Percentiles rank a stretch among this genome's conserved stretches.
phyloP scores from a whole-genome alignment of 2,888 invertebrate genomes.

The Eupsilia transversa region DNA sequence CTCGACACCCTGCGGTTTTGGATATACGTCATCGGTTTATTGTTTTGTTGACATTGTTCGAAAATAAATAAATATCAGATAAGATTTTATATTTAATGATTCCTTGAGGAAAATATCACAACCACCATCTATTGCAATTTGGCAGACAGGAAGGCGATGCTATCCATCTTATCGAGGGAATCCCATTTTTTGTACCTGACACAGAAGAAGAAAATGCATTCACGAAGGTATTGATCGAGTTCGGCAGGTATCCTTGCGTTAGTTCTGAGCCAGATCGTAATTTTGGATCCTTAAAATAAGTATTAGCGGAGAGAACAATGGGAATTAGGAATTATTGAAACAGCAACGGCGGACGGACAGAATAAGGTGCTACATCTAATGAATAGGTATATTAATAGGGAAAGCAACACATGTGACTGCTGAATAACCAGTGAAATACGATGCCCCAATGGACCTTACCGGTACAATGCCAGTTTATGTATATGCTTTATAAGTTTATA shows the following conservation, averaged over 20 bases:
- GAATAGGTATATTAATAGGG: background rate
- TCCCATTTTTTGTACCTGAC: background rate
- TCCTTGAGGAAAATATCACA: background rate
- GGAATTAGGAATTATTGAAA: background rate
- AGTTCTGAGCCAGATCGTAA: background rate
- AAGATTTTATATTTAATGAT: background rate
- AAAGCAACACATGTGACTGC: background rate
- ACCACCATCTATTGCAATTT: background rate
- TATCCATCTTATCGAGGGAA: background rate
- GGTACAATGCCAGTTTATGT: background rate
- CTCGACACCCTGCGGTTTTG: constrained; percentile 44
- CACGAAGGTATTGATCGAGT: background rate
- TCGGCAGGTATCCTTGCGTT: background rate
- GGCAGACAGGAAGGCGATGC: background rate
- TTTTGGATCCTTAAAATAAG: background rate
- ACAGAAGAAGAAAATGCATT: background rate
- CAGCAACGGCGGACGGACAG: too few species aligned
- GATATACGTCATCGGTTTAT: constrained; percentile 28
- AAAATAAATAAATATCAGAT: constrained; percentile 10
- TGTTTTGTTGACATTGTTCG: constrained; percentile 35
- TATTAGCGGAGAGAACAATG: background rate
- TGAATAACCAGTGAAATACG: background rate
- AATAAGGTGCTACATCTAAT: background rate
- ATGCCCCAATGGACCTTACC: background rate
- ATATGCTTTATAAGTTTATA: too few species aligned